These are phyloP conservation scores for Pleuronectes platessa DNA, from an alignment of 2,113 vertebrate species.

Conservation along the genomic window DNA sequence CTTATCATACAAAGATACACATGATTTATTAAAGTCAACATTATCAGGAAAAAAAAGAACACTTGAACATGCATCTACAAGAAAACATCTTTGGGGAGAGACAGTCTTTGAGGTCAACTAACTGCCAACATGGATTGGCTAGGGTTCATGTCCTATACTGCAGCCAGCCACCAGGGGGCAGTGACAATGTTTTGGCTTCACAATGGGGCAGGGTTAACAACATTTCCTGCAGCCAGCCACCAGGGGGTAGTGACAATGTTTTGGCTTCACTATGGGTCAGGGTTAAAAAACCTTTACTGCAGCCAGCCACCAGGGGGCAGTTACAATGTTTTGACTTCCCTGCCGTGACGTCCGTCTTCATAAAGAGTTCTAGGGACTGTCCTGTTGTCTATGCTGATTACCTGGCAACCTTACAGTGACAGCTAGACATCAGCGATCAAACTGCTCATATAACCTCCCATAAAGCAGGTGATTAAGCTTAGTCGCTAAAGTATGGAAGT, in stretches of 20 bases:
- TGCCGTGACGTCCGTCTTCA: neutral
- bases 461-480: neutral
- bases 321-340: neutral
- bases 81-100: too few relatives aligned
- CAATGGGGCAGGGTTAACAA: neutral
- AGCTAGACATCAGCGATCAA: slow-evolving; percentile 14
- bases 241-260: neutral
- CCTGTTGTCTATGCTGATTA: neutral
- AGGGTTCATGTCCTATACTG: neutral
- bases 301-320: neutral
- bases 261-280: neutral
- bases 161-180: too few relatives aligned
- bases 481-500: neutral
- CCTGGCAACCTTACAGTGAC: slow-evolving; percentile 4
- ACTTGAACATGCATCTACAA: too few relatives aligned
- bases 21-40: too few relatives aligned
- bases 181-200: too few relatives aligned
- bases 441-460: slow-evolving; percentile 9
- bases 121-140: too few relatives aligned
- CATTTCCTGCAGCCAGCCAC: too few relatives aligned
- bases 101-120: too few relatives aligned
- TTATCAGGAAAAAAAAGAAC: too few relatives aligned
- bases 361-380: neutral
- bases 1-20: too few relatives aligned
- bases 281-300: neutral